Base-by-base conservation (phyloP, 2,888 invertebrate genomes). In the Hyppa rectilinea region DNA sequence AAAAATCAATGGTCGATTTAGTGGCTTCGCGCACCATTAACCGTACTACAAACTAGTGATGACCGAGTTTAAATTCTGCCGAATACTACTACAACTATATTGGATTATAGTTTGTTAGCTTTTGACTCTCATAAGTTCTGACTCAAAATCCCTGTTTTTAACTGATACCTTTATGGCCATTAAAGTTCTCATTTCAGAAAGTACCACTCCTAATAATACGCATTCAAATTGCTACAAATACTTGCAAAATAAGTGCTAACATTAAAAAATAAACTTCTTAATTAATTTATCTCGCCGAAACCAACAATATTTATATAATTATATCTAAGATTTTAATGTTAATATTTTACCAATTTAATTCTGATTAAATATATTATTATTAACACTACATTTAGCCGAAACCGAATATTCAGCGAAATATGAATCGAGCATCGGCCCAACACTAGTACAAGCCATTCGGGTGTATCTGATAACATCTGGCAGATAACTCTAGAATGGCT, bases 21-120 rank as follows among this genome's bases (percentile, higher is more conserved):
- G 85, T 86, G 84, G 85, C 84, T 85, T 87, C 84, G 83, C 85
- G 83, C 85, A 86, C 87, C 88, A 91, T 91, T 91, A 89, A 84
- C 76, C 73, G 78, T 75, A 81, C 71, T 74, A 78, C 67, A 59
- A 81, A 84, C 83, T 79, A 79, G 67, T 56, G 79, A 62, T 68
- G 79, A 14, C 20, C 0, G 26, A 31, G 34, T 43, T 20, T 14
- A 7, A 4, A 0, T 61, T 45, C 4, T 38, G 4, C 9, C 38
- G 45, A 64, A 71, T 52, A 36, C n/a, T 6, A 58, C n/a, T 29
- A 9, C 61, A 7, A 55, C 26, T 12, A 29, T 17, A 45, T 45
- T 29, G n/a, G 0, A 59, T 23, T n/a, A 31, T n/a, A 47, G 3
- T 17, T 59, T 45, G 29, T n/a, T 7, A 58, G 12, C 0, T 40